Evolutionary conservation across 1,140 invertebrate genomes (phyloP), one percentile per base, ranked within the genome.

Genomic region (Zaprionus lachaisei): DNA sequence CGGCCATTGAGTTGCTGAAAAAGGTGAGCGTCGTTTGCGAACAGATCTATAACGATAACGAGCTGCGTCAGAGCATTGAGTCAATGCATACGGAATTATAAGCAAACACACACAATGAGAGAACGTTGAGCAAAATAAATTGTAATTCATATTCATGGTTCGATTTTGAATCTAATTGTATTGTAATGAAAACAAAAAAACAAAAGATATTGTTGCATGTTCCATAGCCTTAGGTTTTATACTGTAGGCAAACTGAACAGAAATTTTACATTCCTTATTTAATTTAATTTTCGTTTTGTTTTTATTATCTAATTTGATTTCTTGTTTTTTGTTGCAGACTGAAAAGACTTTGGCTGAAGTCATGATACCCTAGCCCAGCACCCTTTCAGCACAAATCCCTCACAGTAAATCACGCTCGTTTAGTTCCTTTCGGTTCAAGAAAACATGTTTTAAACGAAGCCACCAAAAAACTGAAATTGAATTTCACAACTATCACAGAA

Each of bases 1-100:
- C 94, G 64, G 94, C 95, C 66, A 95, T 95, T 73, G 93, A 95
- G 69, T 92, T 96, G 74, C 93, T 96, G 77, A 94, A 94, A 94
- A 94, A 95, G 93, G 95, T 95, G 93, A 93, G 91, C 90, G 80
- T 84, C 80, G 91, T 92, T 57, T 93, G 91, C 72, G 77, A 92
- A 79, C 89, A 77, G 74, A 91, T 93, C 60, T 81, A 81, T 69
- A 89, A 81, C 58, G 83, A 91, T 71, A 87, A 67, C 34, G 72
- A 82, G 26, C 71, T 92, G 67, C 91, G 77, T 80, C 75, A 92
- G 77, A 81, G 80, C 65, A 87, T 92, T 66, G 84, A 89, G 79
- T 60, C 77, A 20, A 72, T 81, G 72, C 85, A 80, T 67, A 75
- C 69, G 68, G 85, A 90, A 90, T 85, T 90, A 56, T 90, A 90